Evolutionary conservation across 2,113 vertebrate species (phyloP), one percentile per base, ranked within the genome.

Genomic region (Caranx melampygus): DNA sequence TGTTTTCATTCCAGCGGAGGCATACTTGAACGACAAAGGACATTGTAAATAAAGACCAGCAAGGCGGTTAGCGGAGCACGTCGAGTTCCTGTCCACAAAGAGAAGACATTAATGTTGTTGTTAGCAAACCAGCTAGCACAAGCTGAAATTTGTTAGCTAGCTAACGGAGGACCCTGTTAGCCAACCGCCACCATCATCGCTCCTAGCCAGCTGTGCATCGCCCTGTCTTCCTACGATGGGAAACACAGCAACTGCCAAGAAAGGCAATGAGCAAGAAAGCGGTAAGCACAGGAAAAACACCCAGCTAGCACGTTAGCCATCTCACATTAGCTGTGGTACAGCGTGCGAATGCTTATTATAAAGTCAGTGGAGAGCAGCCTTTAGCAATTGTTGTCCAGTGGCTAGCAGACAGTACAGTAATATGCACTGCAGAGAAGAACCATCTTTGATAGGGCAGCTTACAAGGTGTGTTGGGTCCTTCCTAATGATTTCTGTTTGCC

Each of bases 181-280:
- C 83, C 84, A 64, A 86, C 84, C 79, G 81, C 83, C 82, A 90
- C 82, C 86, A 92, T 81, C 87, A 59, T 71, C 88, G 66, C 89
- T 88, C 88, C 83, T 52, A 82, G 86, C 87, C 91, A 88, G 83
- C 89, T 92, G 91, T 90, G 92, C 88, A 88, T 91, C 90, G 86
- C 81, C 91, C 88, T 81, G 91, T 94, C 92, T 91, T 91, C 88
- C 90, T 88, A 86, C 94, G 89, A 97, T 97, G 96, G 97, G 96
- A 89, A 97, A 97, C 96, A 91, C 97, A 83, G 95, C 97, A 35
- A 96, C 96, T 88, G 95, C 96, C 94, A 96, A 96, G 95, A 96
- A 97, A 93, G 96, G 96, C 95, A 96, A 96, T 89, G 97, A 97
- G 91, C 95, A 97, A 89, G 97, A 97, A 94, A 97, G 96, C 94